Base-by-base conservation (phyloP, 1,140 invertebrate genomes). In the Heliconius melpomene region DNA sequence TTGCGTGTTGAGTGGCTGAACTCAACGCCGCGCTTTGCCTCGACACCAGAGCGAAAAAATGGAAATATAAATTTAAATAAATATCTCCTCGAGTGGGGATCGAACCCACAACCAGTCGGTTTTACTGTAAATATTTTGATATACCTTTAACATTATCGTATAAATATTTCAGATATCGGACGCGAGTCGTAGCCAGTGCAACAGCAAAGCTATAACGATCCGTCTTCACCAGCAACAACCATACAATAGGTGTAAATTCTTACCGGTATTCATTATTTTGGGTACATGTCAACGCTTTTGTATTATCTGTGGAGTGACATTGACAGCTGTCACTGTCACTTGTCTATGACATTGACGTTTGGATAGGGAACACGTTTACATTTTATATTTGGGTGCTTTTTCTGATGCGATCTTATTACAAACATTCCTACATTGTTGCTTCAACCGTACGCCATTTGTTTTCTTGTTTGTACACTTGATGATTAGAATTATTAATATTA, bases 221-320 rank as follows among this genome's bases (percentile, higher is more conserved):
- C 85, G 87, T 88, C 87, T 86, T 81, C 78, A 86, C 87, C 91
- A 86, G 89, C 87, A 87, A 83, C 79, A 84, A 78, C 87, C 90
- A 93, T 90, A 86, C 87, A 88, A 78, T 90, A 91, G 87, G 87
- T 89, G 85, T 90, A 88, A 88, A 85, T 87, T 80, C 85, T 84
- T 88, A 93, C 84, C 87, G 87, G 88, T 90, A 91, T 85, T 86
- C 87, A 88, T 90, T 86, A 87, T 85, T 88, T 85, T 83, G 88
- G 88, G 84, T 89, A 82, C 66, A 70, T 90, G 86, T 90, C 86
- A 92, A 86, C 89, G 90, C 90, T 90, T 92, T 88, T 90, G 85
- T 92, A 89, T 89, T 83, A 87, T 87, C 86, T 87, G 85, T 88
- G 82, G 83, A 80, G 82, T 83, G 81, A 80, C 71, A 82, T 74